Base-by-base conservation (phyloP, 1,140 invertebrate genomes). In the Leucophenga varia region DNA sequence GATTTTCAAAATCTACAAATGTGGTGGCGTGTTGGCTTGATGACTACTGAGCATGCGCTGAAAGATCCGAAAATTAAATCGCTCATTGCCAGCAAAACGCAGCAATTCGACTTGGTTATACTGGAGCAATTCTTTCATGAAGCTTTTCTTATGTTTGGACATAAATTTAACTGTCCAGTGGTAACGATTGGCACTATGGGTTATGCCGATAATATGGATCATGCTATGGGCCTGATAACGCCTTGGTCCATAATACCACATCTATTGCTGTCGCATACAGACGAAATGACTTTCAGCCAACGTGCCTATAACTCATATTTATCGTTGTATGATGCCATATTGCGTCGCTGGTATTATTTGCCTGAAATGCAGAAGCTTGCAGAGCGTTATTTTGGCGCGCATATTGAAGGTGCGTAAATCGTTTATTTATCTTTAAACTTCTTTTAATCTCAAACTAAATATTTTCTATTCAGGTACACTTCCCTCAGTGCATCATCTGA, bases 61-160 rank as follows among this genome's bases (percentile, higher is more conserved):
- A 76, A 77, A 35, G 79, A 80, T 48, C 59, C 47, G 7, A 64
- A 75, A 49, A 71, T 82, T 0, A 61, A 75, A 51, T 47, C 64
- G 3, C 76, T 82, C 8, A 69, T 82, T 9, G 61, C 55, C 10
- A 68, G 75, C 39, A 74, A 79, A 20, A 61, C 77, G 36, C 64
- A 57, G 4, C 48, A 72, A 36, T 82, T 77, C 49, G 80, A 82
- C 54, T 43, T 82, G 9, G 75, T 82, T 3, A 79, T 82, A 3
- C 49, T 75, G 38, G 80, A 82, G 59, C 76, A 80, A 47, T 82
- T 82, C 52, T 80, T 77, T 31, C 79, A 80, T 59, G 80, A 82
- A 61, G 76, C 79, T 5, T 64, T 80, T n/a, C 75, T 79, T 12
- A 71, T 78, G 57, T 74, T 82, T 34, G 79, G 79, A 2, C 73